phyloP scores from a whole-genome alignment of 35 echinoderm and acorn worm species.

The Apostichopus californicus region DNA sequence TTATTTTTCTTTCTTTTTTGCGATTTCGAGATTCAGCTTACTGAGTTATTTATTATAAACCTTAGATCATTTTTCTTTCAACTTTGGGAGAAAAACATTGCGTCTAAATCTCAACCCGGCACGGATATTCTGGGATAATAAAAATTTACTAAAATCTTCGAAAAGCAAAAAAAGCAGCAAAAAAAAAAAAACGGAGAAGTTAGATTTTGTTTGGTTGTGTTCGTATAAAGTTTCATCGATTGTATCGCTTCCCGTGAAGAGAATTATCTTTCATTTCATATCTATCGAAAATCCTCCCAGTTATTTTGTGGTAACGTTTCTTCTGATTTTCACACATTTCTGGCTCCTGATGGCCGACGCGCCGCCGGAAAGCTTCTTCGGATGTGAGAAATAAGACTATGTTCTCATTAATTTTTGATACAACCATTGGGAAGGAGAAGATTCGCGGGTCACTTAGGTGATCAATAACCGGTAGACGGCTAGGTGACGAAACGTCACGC shows the following conservation, averaged over 20 bases:
- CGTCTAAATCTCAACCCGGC: not conserved
- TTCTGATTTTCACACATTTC: slow-evolving; percentile 28
- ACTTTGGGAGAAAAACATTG: not conserved
- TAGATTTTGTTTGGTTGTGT: not conserved
- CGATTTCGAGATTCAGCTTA: not conserved
- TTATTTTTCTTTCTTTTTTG: not conserved
- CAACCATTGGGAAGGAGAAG: not conserved
- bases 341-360: slow-evolving; percentile 12
- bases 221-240: slow-evolving; percentile 3
- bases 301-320: slow-evolving; percentile 9
- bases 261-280: not conserved
- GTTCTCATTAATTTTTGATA: slow-evolving; percentile 38
- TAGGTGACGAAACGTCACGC: slow-evolving; percentile 14
- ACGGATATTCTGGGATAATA: not conserved
- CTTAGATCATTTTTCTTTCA: not conserved
- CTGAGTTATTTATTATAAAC: not conserved
- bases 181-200: too few relatives aligned
- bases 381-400: slow-evolving; percentile 35
- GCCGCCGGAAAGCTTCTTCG: not conserved
- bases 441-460: slow-evolving; percentile 18
- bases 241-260: not conserved
- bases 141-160: too few relatives aligned
- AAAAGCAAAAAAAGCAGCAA: not conserved
- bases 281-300: not conserved
- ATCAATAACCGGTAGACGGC: slow-evolving; percentile 11